A percentile compares a stretch with the other conserved stretches of the same genome.
These are phyloP conservation scores for Pammene aurita DNA, from an alignment of 2,888 invertebrate species.

Conservation along the genomic window DNA sequence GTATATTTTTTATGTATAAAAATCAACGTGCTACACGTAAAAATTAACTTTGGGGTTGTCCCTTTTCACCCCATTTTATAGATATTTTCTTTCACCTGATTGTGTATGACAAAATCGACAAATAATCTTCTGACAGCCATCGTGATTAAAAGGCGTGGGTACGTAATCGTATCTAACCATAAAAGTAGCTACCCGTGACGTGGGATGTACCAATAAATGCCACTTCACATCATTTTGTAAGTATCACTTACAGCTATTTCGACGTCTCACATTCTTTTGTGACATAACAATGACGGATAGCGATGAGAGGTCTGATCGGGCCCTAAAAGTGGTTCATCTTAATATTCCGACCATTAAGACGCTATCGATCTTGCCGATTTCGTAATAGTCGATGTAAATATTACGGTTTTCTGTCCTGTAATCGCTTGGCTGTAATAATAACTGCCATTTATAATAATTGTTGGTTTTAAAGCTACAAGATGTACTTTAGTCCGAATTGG, in stretches of 20 bases:
- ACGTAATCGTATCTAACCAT: not conserved
- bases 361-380: constrained; percentile 49
- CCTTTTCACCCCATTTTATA: too few relatives aligned
- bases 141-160: not conserved
- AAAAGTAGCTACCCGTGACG: not conserved
- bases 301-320: constrained; percentile 26
- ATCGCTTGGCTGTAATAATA: constrained; percentile 43
- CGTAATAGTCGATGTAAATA: constrained; percentile 50
- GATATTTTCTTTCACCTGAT: too few relatives aligned
- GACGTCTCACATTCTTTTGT: constrained; percentile 34
- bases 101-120: too few relatives aligned
- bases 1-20: too few relatives aligned
- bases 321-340: constrained; percentile 38
- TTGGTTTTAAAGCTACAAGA: constrained; percentile 17
- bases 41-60: too few relatives aligned
- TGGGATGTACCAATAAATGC: constrained; percentile 30
- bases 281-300: constrained; percentile 38
- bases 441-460: constrained; percentile 42
- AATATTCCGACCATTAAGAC: constrained; percentile 47
- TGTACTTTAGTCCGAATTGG: constrained; percentile 9
- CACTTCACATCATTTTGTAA: constrained; percentile 31
- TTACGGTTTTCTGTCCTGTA: constrained; percentile 45
- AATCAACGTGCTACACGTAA: too few relatives aligned
- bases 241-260: constrained; percentile 29
- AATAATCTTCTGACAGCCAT: too few relatives aligned